Evolutionary conservation across 1,140 invertebrate species (phyloP), one percentile per base, ranked within the genome.

Genomic region (Drosophila asahinai): DNA sequence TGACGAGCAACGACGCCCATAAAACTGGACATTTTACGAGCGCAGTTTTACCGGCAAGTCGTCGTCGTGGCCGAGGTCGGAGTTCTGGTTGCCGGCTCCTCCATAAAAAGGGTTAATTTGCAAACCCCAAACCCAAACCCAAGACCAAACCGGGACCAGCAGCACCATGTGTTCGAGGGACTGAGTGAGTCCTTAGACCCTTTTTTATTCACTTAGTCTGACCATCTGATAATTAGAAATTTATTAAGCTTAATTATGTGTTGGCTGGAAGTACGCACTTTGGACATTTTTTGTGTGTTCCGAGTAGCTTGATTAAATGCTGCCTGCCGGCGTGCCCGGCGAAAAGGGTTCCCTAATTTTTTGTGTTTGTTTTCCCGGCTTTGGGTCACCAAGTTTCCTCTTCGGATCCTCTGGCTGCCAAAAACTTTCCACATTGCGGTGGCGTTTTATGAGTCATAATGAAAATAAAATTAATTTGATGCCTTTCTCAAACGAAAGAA

Each of bases 241-340:
- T 91, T 91, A 91, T 91, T 91, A 91, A 82, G 81, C 84, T 80
- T 87, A 83, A 91, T 89, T 89, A 91, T 91, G 83, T 91, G 89
- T 91, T 82, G 76, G 54, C 74, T 78, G 62, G 47, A 86, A 91
- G 78, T 90, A 90, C 86, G 79, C 86, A 82, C 81, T 90, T 81
- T 77, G 80, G 76, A 75, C 82, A 72, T 70, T 82, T 79, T 58
- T 68, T 57, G 27, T 67, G 33, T 38, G 40, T 30, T 33, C 38
- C 19, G 57, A 82, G 80, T 76, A 62, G 80, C 64, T 67, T 83
- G 81, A 76, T 83, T 83, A 80, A 80, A 83, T 47, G 47, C 51
- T 42, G 57, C 66, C 68, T 49, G 19, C 30, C 30, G 30, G 30
- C 30, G 7, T 8, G 8, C 8, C 30, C 30, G 42, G 14, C 25